These are phyloP conservation scores for Actinopyga echinites DNA, from an alignment of 53 echinoderm and acorn worm species.

Conservation along the genomic window DNA sequence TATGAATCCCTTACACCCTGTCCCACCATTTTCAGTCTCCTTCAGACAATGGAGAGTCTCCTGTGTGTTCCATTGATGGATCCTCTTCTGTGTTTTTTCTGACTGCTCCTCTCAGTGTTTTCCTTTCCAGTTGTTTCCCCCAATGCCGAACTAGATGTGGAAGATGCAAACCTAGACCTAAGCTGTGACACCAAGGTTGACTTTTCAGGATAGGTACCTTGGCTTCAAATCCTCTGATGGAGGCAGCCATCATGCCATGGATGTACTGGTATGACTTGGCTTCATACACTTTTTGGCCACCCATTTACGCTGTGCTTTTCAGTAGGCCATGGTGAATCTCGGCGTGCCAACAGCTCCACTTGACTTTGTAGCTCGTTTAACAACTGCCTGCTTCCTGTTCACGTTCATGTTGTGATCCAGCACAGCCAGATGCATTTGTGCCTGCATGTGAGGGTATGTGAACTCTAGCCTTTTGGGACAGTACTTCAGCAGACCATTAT, in stretches of 20 bases:
- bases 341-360: background rate
- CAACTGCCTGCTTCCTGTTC: slow-evolving; percentile 19
- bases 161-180: background rate
- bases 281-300: background rate
- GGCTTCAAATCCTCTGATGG: background rate
- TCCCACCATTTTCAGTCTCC: background rate
- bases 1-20: too few species aligned
- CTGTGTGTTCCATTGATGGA: background rate
- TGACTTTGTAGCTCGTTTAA: background rate
- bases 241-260: background rate
- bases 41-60: background rate
- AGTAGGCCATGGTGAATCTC: background rate
- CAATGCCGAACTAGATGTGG: background rate
- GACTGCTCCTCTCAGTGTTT: too few species aligned
- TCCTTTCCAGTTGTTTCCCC: background rate
- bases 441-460: slow-evolving; percentile 35
- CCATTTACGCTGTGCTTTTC: background rate
- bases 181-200: background rate
- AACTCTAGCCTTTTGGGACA: slow-evolving; percentile 54
- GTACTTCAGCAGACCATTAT: slow-evolving; percentile 46
- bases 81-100: too few species aligned
- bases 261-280: background rate
- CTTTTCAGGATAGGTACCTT: background rate
- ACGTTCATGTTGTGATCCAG: slow-evolving; percentile 50
- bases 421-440: slow-evolving; percentile 25